phyloP scores from a whole-genome alignment of 2,113 vertebrate genomes.

The Syngnathus typhle region DNA sequence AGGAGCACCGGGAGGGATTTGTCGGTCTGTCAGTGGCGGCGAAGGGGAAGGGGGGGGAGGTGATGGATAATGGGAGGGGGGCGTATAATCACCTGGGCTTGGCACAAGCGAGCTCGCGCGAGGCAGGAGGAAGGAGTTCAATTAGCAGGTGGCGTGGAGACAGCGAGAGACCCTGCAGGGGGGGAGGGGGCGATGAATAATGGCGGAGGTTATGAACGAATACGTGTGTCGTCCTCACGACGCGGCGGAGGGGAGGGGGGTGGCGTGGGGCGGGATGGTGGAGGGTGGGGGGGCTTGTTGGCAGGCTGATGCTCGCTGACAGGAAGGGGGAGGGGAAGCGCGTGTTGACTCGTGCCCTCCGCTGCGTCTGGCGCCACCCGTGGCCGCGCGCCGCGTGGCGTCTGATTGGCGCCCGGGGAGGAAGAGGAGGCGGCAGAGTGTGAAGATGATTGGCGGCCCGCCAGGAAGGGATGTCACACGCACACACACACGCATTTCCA shows the following conservation, averaged over 20 bases:
- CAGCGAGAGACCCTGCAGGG: conserved; percentile 53
- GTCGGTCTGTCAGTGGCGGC: conserved; percentile 49
- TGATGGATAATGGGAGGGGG: conserved; percentile 11
- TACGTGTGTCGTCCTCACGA: conserved; percentile 43
- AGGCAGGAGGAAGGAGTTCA: conserved; percentile 30
- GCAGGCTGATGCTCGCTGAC: conserved; percentile 34
- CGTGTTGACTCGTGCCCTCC: conserved; percentile 47
- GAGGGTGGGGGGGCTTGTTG: conserved; percentile 15
- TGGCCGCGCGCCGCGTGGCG: conserved; percentile 33
- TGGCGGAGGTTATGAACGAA: conserved; percentile 58
- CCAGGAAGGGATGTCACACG: conserved; percentile 22
- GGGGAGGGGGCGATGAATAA: conserved; percentile 37
- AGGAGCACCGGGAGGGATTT: conserved; percentile 60
- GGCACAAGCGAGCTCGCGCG: conserved; percentile 44
- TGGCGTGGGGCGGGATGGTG: not conserved
- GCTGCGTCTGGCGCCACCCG: conserved; percentile 35
- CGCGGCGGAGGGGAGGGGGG: conserved; percentile 9
- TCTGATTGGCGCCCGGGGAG: conserved; percentile 68
- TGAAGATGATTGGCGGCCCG: conserved; percentile 75
- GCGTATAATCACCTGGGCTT: conserved; percentile 65
- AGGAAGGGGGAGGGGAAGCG: conserved; percentile 16
- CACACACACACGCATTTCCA: not conserved
- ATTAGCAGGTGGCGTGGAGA: conserved; percentile 38
- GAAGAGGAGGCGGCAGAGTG: conserved; percentile 70
- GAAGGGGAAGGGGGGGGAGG: conserved; percentile 13